A percentile compares a stretch with the other conserved stretches of the same genome.
phyloP scores from a whole-genome alignment of 1,140 invertebrate species.

The Hycleus cichorii region DNA sequence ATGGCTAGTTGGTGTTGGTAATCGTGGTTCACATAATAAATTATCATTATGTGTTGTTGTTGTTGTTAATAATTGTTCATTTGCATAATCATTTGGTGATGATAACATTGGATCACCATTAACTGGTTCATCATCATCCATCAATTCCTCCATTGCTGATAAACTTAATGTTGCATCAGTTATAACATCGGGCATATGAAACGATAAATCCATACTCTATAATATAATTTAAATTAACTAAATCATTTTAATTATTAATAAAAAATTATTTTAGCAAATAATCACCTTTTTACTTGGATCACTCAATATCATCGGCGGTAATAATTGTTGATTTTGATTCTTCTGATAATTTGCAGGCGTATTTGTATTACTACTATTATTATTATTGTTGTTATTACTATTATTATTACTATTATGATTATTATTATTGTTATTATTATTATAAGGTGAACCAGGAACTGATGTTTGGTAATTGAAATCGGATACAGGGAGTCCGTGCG shows the following conservation, averaged over 20 bases:
- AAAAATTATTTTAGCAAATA: constrained; percentile 3
- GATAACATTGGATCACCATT: constrained; percentile 57
- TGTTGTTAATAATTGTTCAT: constrained; percentile 30
- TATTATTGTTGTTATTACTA: constrained; percentile 28
- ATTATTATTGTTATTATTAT: constrained; percentile 13
- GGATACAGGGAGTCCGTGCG: constrained; percentile 57
- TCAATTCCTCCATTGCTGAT: constrained; percentile 68
- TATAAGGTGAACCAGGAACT: constrained; percentile 30
- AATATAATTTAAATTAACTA: not conserved
- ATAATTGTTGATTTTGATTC: constrained; percentile 41
- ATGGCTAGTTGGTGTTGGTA: constrained; percentile 38
- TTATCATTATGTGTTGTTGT: constrained; percentile 32
- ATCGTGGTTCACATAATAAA: constrained; percentile 32
- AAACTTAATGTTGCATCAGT: constrained; percentile 53
- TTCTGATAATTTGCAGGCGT: constrained; percentile 43
- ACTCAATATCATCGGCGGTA: constrained; percentile 31
- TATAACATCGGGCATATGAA: constrained; percentile 51
- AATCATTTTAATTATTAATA: constrained; percentile 3
- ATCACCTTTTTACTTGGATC: constrained; percentile 40
- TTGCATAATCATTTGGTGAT: constrained; percentile 40
- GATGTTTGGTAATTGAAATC: constrained; percentile 47
- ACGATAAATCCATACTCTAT: constrained; percentile 14
- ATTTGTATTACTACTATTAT: constrained; percentile 18
- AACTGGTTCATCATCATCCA: constrained; percentile 71
- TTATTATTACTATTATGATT: constrained; percentile 31